Evolutionary conservation across 2,888 invertebrate species (phyloP).

Genomic region (Torymus tubicola): DNA sequence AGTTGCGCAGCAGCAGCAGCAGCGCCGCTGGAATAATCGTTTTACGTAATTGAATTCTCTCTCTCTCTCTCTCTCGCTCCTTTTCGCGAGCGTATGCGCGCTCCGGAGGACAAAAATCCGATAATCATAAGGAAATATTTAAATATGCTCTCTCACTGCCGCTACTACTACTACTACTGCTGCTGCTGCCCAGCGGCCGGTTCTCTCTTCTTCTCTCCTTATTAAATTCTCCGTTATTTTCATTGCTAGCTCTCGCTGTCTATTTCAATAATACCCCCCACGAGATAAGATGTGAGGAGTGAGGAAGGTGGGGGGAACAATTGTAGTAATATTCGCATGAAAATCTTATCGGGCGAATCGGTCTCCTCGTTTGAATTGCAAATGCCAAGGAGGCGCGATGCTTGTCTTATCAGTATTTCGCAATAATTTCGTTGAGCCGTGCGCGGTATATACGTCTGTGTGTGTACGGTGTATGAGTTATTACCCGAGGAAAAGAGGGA

Average conservation of each 20-base stretch:
- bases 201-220: too few relatives aligned
- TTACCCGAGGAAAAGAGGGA: background rate
- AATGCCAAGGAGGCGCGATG: constrained; percentile 35
- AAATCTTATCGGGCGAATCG: constrained; percentile 39
- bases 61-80: too few relatives aligned
- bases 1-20: constrained; percentile 10
- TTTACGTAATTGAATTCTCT: constrained; percentile 55
- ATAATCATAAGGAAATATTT: constrained; percentile 54
- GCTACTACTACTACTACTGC: too few relatives aligned
- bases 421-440: constrained; percentile 50
- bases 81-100: background rate
- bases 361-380: constrained; percentile 43
- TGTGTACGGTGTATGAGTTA: constrained; percentile 40
- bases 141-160: constrained; percentile 16
- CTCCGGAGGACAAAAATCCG: constrained; percentile 42
- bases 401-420: constrained; percentile 55
- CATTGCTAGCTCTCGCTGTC: constrained; percentile 24
- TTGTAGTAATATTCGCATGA: constrained; percentile 48
- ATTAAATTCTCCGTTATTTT: constrained; percentile 51
- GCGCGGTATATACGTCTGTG: background rate
- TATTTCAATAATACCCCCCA: constrained; percentile 31
- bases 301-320: background rate
- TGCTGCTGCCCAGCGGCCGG: too few relatives aligned
- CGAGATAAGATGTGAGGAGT: constrained; percentile 9
- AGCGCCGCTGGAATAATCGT: constrained; percentile 41